Evolutionary conservation across 1,140 invertebrate species (phyloP).

Genomic region (Homalodisca vitripennis): DNA sequence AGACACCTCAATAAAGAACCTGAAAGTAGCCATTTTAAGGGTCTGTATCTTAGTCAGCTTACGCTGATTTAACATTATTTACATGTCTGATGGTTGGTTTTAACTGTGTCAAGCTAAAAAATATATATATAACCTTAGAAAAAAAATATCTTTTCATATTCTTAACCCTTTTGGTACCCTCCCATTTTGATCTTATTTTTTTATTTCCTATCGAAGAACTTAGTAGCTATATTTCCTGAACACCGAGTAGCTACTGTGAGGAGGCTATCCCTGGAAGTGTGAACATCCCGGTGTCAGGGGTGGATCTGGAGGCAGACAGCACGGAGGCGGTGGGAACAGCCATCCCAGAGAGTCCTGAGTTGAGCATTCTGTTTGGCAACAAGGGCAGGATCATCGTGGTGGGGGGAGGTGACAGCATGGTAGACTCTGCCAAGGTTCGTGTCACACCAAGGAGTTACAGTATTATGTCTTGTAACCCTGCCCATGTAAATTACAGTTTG

Average conservation of each 20-base stretch:
- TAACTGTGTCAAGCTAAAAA: too few relatives aligned
- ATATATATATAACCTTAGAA: too few relatives aligned
- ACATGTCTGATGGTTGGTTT: too few relatives aligned
- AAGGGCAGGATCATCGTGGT: conserved; percentile 71
- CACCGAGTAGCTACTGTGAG: conserved; percentile 62
- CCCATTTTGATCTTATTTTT: too few relatives aligned
- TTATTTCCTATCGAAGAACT: too few relatives aligned
- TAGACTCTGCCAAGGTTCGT: conserved; percentile 63
- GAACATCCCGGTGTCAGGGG: conserved; percentile 80
- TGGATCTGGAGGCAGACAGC: conserved; percentile 47
- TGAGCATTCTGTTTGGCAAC: conserved; percentile 56
- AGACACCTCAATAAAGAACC: too few relatives aligned
- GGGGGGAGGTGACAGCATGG: conserved; percentile 57
- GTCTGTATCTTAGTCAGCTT: too few relatives aligned
- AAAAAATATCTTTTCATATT: too few relatives aligned
- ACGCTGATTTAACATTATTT: too few relatives aligned
- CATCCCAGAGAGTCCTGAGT: conserved; percentile 57
- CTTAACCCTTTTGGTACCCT: too few relatives aligned
- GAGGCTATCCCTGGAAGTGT: conserved; percentile 75
- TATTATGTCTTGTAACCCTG: not conserved
- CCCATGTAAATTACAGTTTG: not conserved
- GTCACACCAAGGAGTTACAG: conserved; percentile 21
- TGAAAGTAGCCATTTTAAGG: too few relatives aligned
- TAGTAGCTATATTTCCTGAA: too few relatives aligned
- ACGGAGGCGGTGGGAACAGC: conserved; percentile 17